Conservation (phyloP, 2,888 invertebrate species). For the Ophraella communa region DNA sequence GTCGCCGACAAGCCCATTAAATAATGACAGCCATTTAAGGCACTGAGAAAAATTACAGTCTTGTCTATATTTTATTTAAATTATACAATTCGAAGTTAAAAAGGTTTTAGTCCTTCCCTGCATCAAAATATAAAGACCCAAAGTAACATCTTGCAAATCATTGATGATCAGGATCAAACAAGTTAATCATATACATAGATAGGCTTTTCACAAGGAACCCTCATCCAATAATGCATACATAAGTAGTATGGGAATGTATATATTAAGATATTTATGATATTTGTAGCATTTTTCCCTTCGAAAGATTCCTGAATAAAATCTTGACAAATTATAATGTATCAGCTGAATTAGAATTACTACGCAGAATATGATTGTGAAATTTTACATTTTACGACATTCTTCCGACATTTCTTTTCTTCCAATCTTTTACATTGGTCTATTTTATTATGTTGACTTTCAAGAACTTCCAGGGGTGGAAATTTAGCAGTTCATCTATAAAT, state of each 20-base stretch:
- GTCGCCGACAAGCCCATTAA: not conserved
- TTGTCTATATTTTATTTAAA: no score
- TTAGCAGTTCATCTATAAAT: no score
- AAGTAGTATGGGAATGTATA: slow-evolving; percentile 36
- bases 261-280: slow-evolving; percentile 37
- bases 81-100: not conserved
- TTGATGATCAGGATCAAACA: slow-evolving; percentile 46
- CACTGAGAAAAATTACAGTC: not conserved
- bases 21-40: not conserved
- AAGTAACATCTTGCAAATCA: slow-evolving; percentile 43
- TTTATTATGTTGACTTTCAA: no score
- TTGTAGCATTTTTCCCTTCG: slow-evolving; percentile 28
- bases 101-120: slow-evolving; percentile 14
- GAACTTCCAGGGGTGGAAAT: no score
- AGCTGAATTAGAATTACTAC: not conserved
- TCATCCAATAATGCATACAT: slow-evolving; percentile 44
- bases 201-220: slow-evolving; percentile 39
- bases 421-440: no score
- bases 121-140: slow-evolving; percentile 4
- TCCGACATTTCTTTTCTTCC: no score
- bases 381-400: no score
- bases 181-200: slow-evolving; percentile 50
- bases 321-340: slow-evolving; percentile 17
- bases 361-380: not conserved
- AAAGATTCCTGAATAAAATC: slow-evolving; percentile 18